phyloP scores from a whole-genome alignment of 2,113 vertebrate species.

The Sturnus vulgaris region DNA sequence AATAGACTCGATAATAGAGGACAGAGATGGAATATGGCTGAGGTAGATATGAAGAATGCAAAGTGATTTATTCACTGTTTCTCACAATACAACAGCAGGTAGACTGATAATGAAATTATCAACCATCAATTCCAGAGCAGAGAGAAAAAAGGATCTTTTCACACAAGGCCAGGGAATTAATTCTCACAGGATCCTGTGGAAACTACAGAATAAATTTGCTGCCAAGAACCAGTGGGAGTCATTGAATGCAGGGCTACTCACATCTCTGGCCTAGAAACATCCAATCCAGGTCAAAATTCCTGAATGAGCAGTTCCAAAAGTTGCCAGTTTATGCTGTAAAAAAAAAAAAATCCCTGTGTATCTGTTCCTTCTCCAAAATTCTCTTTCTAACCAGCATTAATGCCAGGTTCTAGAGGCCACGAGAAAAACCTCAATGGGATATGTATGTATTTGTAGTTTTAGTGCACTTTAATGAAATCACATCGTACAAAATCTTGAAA shows the following conservation, averaged over 20 bases:
- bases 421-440: background rate
- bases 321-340: background rate
- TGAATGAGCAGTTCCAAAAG: fast-evolving
- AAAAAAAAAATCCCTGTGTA: background rate
- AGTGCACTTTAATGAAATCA: background rate
- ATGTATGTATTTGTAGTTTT: fast-evolving
- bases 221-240: background rate
- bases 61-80: slow-evolving; percentile 19
- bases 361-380: background rate
- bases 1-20: background rate
- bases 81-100: background rate
- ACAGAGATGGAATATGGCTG: slow-evolving; percentile 3
- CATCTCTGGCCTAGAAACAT: background rate
- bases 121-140: background rate
- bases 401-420: background rate
- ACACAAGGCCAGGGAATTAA: background rate
- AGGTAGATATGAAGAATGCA: background rate
- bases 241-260: background rate
- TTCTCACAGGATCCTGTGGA: background rate
- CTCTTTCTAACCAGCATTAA: background rate
- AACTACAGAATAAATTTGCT: background rate
- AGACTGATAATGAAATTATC: slow-evolving; percentile 28
- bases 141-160: background rate
- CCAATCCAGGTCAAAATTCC: background rate
- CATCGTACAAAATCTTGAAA: background rate